phyloP scores from a whole-genome alignment of 2,888 invertebrate species.

The Parnassius apollo region DNA sequence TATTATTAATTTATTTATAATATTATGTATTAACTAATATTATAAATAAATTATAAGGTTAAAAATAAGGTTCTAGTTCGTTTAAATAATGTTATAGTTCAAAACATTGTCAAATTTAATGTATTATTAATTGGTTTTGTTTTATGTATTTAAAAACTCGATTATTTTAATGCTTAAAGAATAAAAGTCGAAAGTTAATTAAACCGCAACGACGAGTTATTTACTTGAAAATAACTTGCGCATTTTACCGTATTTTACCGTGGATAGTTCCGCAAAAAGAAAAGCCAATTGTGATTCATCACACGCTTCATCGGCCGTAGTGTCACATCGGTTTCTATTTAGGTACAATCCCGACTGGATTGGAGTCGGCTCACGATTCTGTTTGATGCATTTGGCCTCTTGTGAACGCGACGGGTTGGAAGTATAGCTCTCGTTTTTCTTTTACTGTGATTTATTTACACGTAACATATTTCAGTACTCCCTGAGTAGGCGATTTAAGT shows the following conservation, averaged over 20 bases:
- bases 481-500: neutral
- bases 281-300: slow-evolving; percentile 17
- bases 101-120: no score
- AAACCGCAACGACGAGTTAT: no score
- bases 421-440: slow-evolving; percentile 44
- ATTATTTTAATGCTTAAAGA: no score
- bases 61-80: no score
- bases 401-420: slow-evolving; percentile 34
- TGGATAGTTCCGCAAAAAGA: slow-evolving; percentile 5
- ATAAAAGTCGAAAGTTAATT: no score
- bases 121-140: no score
- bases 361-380: slow-evolving; percentile 41
- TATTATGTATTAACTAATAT: no score
- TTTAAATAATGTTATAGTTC: no score
- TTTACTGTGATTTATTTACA: slow-evolving; percentile 20
- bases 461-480: neutral
- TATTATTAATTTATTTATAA: no score
- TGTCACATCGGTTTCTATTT: slow-evolving; percentile 12
- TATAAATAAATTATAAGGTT: no score
- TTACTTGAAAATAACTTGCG: neutral
- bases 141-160: no score
- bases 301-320: slow-evolving; percentile 11
- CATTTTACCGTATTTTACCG: neutral
- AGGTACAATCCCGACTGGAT: slow-evolving; percentile 32
- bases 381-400: slow-evolving; percentile 45